These are phyloP conservation scores for Cryptocheilus praepositus DNA, from an alignment of 2,888 invertebrate genomes.

Conservation along the genomic window DNA sequence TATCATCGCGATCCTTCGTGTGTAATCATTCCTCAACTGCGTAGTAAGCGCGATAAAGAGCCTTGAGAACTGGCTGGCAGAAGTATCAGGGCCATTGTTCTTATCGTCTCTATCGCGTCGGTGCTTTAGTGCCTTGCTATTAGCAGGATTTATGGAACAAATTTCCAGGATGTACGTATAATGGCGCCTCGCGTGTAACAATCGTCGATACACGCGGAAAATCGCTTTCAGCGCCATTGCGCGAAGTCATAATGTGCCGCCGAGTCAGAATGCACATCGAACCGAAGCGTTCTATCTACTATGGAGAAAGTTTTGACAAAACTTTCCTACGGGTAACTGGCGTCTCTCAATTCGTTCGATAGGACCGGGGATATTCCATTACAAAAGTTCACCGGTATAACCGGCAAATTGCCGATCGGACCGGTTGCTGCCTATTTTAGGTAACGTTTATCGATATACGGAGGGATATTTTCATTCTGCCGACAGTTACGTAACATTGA, in stretches of 20 bases:
- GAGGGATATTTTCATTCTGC: conserved; percentile 1
- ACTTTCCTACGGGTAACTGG: conserved; percentile 3
- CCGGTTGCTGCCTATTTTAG: neutral
- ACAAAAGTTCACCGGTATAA: conserved; percentile 32
- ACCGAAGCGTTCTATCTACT: neutral
- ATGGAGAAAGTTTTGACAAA: conserved; percentile 21
- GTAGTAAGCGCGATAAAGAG: conserved; percentile 11
- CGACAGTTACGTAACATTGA: too few relatives aligned
- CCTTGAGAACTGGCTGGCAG: conserved; percentile 18
- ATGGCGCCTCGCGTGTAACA: conserved; percentile 24
- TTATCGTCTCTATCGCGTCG: conserved; percentile 35
- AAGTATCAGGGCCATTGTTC: conserved; percentile 40
- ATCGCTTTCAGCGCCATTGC: conserved; percentile 29
- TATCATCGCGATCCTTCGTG: conserved; percentile 26
- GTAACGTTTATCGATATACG: conserved; percentile 8
- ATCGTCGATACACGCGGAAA: conserved; percentile 27
- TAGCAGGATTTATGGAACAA: conserved; percentile 35
- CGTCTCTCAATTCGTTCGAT: too few relatives aligned
- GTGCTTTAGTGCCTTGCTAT: conserved; percentile 22
- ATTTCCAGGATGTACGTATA: conserved; percentile 27
- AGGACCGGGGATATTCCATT: conserved; percentile 16
- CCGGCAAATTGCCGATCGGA: conserved; percentile 21
- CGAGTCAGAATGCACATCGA: conserved; percentile 13
- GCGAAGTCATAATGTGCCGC: conserved; percentile 11
- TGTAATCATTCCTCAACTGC: conserved; percentile 26